Evolutionary conservation across 92 coral and sea anemone genomes (phyloP).

Genomic region (Parazoanthus atlanticus): DNA sequence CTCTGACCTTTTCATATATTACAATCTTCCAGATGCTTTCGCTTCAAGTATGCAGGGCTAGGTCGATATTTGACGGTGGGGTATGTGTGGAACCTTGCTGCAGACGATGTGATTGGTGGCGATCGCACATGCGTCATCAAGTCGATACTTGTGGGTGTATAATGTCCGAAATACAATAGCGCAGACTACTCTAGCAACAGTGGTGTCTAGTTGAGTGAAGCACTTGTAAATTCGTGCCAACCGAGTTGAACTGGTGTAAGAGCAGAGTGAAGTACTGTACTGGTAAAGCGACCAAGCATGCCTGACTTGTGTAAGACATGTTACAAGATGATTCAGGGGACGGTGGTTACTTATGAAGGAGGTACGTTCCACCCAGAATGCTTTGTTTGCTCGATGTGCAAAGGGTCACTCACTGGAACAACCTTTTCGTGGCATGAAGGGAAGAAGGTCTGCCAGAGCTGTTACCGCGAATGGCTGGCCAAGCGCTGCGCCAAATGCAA

Average conservation of each 20-base stretch:
- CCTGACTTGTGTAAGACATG: constrained; percentile 39
- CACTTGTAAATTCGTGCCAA: constrained; percentile 9
- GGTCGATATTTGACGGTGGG: not conserved
- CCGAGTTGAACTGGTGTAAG: not conserved
- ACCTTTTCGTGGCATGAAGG: constrained; percentile 56
- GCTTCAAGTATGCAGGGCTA: not conserved
- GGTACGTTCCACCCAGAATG: constrained; percentile 61
- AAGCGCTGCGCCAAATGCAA: constrained; percentile 59
- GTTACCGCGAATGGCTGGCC: constrained; percentile 53
- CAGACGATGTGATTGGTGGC: not conserved
- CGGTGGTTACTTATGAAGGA: constrained; percentile 51
- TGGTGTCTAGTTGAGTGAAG: constrained; percentile 3
- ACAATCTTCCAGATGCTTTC: constrained; percentile 1
- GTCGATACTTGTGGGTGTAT: constrained; percentile 11
- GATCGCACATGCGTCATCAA: not conserved
- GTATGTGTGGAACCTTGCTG: not conserved
- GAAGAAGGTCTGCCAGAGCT: constrained; percentile 60
- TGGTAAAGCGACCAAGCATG: not conserved
- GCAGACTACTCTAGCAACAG: not conserved
- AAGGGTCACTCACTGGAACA: constrained; percentile 53
- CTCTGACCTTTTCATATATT: not conserved
- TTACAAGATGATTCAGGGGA: constrained; percentile 30
- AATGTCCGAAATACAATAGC: not conserved
- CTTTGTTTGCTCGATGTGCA: constrained; percentile 58
- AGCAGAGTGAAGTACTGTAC: not conserved